A percentile compares a stretch with the other conserved stretches of the same genome.
Conservation (phyloP, 2,888 invertebrate species). For the Oligia fasciuncula region DNA sequence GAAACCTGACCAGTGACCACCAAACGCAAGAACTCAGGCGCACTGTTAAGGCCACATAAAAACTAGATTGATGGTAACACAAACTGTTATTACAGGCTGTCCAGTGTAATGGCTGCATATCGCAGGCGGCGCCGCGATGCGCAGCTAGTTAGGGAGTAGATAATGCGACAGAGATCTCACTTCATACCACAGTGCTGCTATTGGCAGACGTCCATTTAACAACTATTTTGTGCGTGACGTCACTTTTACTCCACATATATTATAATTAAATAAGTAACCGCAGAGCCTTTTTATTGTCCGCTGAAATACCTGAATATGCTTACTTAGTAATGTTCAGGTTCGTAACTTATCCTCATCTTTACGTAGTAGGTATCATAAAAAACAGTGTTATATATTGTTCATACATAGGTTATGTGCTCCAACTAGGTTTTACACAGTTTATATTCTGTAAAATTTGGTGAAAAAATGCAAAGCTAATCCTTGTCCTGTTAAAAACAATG, state of each 20-base stretch:
- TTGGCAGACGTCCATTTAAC: background rate
- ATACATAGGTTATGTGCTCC: too few relatives aligned
- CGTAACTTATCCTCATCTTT: background rate
- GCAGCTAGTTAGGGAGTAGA: slow-evolving; percentile 14
- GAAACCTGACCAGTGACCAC: slow-evolving; percentile 17
- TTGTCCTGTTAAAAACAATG: too few relatives aligned
- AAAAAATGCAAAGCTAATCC: too few relatives aligned
- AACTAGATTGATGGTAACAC: slow-evolving; percentile 53
- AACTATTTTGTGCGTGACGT: background rate
- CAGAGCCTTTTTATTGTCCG: background rate
- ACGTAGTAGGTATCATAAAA: too few relatives aligned
- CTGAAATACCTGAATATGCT: background rate
- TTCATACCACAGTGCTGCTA: background rate
- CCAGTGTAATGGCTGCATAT: slow-evolving; percentile 49
- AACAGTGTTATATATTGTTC: too few relatives aligned
- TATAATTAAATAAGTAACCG: too few relatives aligned
- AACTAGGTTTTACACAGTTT: too few relatives aligned
- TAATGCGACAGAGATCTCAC: slow-evolving; percentile 14
- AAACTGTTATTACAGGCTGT: slow-evolving; percentile 54
- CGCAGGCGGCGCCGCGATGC: slow-evolving; percentile 50
- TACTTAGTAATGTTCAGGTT: background rate
- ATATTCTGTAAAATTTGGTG: too few relatives aligned
- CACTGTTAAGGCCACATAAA: slow-evolving; percentile 53
- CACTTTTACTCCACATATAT: background rate
- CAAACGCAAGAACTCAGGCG: slow-evolving; percentile 46